These are phyloP conservation scores for human DNA, from an alignment of 2,113 vertebrate species.

Conservation along the genomic window GRCh38 chr13:96952501-96953000, in stretches of 20 bases:
- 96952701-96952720: neutral
- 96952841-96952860: neutral
- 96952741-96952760: neutral
- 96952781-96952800: neutral
- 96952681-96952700: conserved; percentile 59
- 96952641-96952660: neutral
- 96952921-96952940: conserved; percentile 45
- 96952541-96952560: conserved; percentile 58
- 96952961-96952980: conserved; percentile 14
- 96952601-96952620: neutral
- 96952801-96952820: neutral
- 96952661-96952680: conserved; percentile 55
- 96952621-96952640: conserved; percentile 8
- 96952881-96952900: conserved; percentile 18
- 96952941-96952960: conserved; percentile 37
- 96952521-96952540: conserved; percentile 49
- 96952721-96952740: conserved; percentile 30
- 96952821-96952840: neutral
- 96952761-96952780: neutral
- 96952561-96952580: conserved; percentile 37
- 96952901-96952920: conserved; percentile 47
- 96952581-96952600: neutral
- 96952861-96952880: neutral
- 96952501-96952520: conserved; percentile 25
- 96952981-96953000: neutral